phyloP scores from a whole-genome alignment of 2,888 invertebrate genomes.

The Pandemis cinnamomeana region DNA sequence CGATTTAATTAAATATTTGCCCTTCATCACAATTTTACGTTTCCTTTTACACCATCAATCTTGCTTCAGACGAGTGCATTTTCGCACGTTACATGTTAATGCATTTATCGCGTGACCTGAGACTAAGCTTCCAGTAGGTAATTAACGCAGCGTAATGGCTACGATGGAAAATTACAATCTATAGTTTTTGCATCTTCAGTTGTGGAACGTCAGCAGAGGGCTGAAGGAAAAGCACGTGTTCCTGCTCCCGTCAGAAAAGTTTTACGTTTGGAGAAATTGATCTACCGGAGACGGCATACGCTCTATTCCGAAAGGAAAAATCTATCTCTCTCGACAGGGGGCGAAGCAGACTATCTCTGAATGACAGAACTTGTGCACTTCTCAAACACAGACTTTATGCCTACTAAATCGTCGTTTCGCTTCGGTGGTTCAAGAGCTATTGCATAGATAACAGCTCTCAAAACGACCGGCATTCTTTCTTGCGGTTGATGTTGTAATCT shows the following conservation, averaged over 20 bases:
- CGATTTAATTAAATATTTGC: neutral
- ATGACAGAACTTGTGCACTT: too few species aligned
- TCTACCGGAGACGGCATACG: neutral
- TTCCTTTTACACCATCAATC: slow-evolving; percentile 29
- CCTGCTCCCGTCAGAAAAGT: too few species aligned
- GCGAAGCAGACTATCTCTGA: too few species aligned
- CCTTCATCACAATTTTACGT: slow-evolving; percentile 9
- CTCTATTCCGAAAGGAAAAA: neutral
- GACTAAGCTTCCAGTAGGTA: slow-evolving; percentile 21
- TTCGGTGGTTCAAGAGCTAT: too few species aligned
- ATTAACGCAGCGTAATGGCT: slow-evolving; percentile 39
- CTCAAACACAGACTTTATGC: too few species aligned
- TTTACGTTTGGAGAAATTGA: neutral
- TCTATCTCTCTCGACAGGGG: too few species aligned
- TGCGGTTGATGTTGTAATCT: too few species aligned
- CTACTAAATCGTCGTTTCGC: too few species aligned
- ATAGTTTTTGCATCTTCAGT: slow-evolving; percentile 22
- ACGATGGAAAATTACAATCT: slow-evolving; percentile 17
- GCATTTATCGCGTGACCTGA: slow-evolving; percentile 47
- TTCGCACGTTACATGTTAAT: slow-evolving; percentile 45
- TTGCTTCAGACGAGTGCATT: slow-evolving; percentile 46
- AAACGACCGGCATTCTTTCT: too few species aligned
- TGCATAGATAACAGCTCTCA: too few species aligned
- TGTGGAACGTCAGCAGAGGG: too few species aligned
- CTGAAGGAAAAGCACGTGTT: too few species aligned